Percentiles rank a stretch among this genome's conserved stretches.
Conservation (phyloP, 1,140 invertebrate genomes). For the Bombyx mori region DNA sequence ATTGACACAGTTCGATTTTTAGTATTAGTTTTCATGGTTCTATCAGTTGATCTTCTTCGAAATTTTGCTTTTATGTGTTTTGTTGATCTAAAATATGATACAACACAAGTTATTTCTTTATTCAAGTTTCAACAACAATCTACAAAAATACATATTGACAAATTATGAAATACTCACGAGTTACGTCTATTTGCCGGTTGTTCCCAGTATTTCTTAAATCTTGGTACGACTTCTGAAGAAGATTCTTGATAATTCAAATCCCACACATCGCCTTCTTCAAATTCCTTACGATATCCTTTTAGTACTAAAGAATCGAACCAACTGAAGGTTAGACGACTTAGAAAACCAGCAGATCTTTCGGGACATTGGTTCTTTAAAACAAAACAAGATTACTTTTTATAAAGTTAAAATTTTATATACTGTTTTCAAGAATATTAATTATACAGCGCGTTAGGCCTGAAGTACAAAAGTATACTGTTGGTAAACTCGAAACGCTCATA, state of each 20-base stretch:
- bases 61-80: conserved; percentile 76
- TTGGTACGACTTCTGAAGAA: conserved; percentile 83
- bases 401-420: neutral
- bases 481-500: too few species aligned
- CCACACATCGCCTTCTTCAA: conserved; percentile 91
- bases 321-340: conserved; percentile 89
- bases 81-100: conserved; percentile 20
- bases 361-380: conserved; percentile 85
- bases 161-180: conserved; percentile 29
- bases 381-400: neutral
- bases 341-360: conserved; percentile 87
- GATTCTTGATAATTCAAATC: conserved; percentile 88
- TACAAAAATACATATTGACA: neutral
- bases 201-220: conserved; percentile 91
- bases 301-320: conserved; percentile 93
- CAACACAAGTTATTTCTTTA: neutral
- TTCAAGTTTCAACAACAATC: neutral
- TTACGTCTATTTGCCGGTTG: conserved; percentile 72
- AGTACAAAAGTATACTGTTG: too few species aligned
- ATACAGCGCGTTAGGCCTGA: too few species aligned
- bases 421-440: too few species aligned
- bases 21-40: conserved; percentile 77
- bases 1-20: conserved; percentile 81
- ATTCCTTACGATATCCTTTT: conserved; percentile 85
- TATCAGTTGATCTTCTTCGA: conserved; percentile 78